Percentiles rank a stretch among this genome's conserved stretches.
Evolutionary conservation across 2,797 vertebrate species (phyloP).

Genomic region (Smutsia gigantea): DNA sequence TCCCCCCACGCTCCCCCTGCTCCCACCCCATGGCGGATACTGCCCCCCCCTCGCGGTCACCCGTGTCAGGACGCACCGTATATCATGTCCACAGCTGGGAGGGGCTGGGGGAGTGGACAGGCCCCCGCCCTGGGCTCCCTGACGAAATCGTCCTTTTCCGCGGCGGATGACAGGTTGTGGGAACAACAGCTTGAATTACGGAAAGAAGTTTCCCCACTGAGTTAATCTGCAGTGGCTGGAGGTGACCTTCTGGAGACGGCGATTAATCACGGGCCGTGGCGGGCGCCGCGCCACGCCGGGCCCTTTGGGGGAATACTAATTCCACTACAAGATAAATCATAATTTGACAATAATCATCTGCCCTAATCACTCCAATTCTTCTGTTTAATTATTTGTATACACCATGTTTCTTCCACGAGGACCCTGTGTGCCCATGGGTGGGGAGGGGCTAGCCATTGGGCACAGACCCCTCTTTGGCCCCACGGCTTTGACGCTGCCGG

Average conservation of each 20-base stretch:
- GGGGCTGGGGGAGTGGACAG: conserved; percentile 55
- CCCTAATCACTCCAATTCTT: conserved; percentile 89
- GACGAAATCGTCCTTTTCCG: conserved; percentile 86
- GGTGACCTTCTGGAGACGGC: conserved; percentile 90
- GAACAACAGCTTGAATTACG: conserved; percentile 91
- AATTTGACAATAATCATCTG: conserved; percentile 91
- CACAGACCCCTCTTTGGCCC: not conserved
- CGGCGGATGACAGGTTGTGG: conserved; percentile 88
- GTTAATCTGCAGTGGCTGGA: conserved; percentile 90
- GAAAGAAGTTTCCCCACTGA: conserved; percentile 90
- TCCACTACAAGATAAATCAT: conserved; percentile 89
- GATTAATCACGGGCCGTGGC: conserved; percentile 88
- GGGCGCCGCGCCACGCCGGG: conserved; percentile 84
- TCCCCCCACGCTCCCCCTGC: not conserved
- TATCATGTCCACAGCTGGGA: conserved; percentile 81
- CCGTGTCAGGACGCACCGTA: conserved; percentile 84
- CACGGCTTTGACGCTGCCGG: not conserved
- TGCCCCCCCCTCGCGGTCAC: conserved; percentile 75
- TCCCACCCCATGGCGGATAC: conserved; percentile 55
- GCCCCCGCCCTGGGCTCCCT: conserved; percentile 84
- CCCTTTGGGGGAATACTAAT: conserved; percentile 87
- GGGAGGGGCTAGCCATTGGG: not conserved
- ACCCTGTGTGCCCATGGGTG: conserved; percentile 64
- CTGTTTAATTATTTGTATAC: conserved; percentile 89
- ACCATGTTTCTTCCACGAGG: conserved; percentile 79